Base-by-base conservation (phyloP, 1,140 invertebrate genomes). In the Radopholus similis region DNA sequence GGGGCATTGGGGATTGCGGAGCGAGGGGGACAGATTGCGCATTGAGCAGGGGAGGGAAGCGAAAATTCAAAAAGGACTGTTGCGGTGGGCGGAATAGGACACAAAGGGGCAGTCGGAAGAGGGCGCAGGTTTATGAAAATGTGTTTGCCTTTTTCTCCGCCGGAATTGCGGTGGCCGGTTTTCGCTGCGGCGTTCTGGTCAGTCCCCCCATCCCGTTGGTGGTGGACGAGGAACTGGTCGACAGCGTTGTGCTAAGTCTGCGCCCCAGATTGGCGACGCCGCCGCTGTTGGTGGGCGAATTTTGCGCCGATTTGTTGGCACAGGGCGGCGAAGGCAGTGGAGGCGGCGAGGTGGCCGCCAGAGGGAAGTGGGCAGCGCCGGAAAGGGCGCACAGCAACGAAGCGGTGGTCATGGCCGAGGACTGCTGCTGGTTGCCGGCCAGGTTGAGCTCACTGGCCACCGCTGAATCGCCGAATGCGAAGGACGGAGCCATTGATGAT, bases 91-190 rank as follows among this genome's bases (percentile, higher is more conserved):
- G n/a, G n/a, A n/a, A n/a, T n/a, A n/a, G n/a, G n/a, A n/a, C n/a
- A n/a, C 15, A 21, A 15, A 15, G n/a, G 15, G 40, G 40, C 40
- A 42, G n/a, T 42, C 15, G n/a, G n/a, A 15, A 15, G 15, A 42
- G n/a, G 40, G 15, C 40, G 15, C 40, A 21, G 15, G 15, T n/a
- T n/a, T 42, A 21, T 42, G n/a, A 42, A 42, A 42, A 21, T n/a
- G n/a, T 15, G 15, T 42, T 58, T 66, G 35, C 63, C 56, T 65
- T 65, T 37, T 64, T 62, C 44, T 65, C 62, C 4, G n/a, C 1
- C 21, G 63, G 63, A 34, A 65, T 66, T 23, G 63, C 57, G 32
- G 51, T 58, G 18, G 63, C 63, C 28, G 63, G 55, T 30, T 66
- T 62, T 32, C 63, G 28, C 56, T 65, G 63, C 54, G 63, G 63